phyloP scores from a whole-genome alignment of 2,888 invertebrate species.

The Lasius fuliginosus region DNA sequence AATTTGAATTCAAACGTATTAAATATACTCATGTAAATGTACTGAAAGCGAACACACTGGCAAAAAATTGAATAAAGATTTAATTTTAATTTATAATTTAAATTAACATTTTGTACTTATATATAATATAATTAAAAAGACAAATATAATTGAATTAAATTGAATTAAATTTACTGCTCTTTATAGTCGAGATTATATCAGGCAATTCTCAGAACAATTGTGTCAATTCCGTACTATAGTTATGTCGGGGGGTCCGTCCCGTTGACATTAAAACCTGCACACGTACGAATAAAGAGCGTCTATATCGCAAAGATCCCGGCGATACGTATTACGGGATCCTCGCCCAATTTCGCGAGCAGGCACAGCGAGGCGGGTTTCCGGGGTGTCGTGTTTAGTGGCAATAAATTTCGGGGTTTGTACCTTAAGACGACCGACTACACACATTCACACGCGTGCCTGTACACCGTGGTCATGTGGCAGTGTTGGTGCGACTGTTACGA shows the following conservation, averaged over 20 bases:
- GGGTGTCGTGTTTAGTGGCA: constrained; percentile 75
- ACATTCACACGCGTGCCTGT: not conserved
- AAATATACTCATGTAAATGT: not conserved
- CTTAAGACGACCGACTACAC: constrained; percentile 61
- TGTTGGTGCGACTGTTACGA: constrained; percentile 55
- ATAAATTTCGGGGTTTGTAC: constrained; percentile 77
- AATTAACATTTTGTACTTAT: not conserved
- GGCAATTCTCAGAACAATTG: constrained; percentile 7
- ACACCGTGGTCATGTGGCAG: not conserved
- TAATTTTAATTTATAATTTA: not conserved
- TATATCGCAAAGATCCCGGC: constrained; percentile 49
- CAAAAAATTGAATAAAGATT: not conserved
- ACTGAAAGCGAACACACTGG: not conserved
- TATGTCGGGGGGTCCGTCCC: not conserved
- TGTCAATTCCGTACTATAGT: constrained; percentile 13
- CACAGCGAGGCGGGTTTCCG: constrained; percentile 62
- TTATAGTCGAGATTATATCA: not conserved
- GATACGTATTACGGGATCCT: constrained; percentile 64
- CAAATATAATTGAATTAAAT: not conserved
- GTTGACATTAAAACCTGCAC: constrained; percentile 34
- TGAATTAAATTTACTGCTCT: not conserved
- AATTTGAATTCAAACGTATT: not conserved
- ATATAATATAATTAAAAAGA: not conserved
- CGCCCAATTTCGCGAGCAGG: constrained; percentile 70
- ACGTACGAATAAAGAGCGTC: constrained; percentile 26